Percentiles rank a stretch among this genome's conserved stretches.
Conservation (phyloP, 2,888 invertebrate species). For the Synanthedon vespiformis region DNA sequence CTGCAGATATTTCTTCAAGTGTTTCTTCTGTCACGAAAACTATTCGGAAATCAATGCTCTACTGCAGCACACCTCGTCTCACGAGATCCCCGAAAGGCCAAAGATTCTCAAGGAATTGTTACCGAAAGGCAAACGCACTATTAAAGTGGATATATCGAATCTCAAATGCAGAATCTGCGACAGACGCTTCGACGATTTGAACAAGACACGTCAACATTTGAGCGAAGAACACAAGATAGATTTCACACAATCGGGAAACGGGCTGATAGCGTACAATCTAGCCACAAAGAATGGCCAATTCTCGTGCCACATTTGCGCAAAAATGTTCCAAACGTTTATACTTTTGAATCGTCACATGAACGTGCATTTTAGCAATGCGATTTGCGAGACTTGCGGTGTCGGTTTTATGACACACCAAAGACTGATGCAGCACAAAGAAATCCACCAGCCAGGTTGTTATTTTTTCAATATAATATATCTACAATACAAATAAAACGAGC, state of each 20-base stretch:
- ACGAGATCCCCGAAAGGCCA: conserved; percentile 26
- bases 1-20: conserved; percentile 47
- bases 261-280: conserved; percentile 39
- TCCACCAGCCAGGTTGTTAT: conserved; percentile 30
- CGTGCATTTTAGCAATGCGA: conserved; percentile 46
- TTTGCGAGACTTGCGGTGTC: conserved; percentile 48
- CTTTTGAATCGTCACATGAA: conserved; percentile 53
- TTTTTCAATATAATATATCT: conserved; percentile 13
- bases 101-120: conserved; percentile 32
- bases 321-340: conserved; percentile 43
- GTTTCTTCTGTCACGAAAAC: conserved; percentile 43
- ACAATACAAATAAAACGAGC: too few species aligned
- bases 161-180: conserved; percentile 40
- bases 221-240: conserved; percentile 20
- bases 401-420: conserved; percentile 47
- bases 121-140: conserved; percentile 40
- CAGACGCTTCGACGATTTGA: conserved; percentile 19
- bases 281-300: conserved; percentile 30
- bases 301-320: conserved; percentile 38
- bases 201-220: conserved; percentile 33
- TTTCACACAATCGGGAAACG: conserved; percentile 42
- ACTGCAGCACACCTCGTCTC: conserved; percentile 28
- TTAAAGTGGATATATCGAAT: conserved; percentile 47
- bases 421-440: conserved; percentile 43
- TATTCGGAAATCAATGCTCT: conserved; percentile 32